A percentile compares a stretch with the other conserved stretches of the same genome.
Conservation (phyloP, 2,113 vertebrate genomes). For the Sorex araneus region DNA sequence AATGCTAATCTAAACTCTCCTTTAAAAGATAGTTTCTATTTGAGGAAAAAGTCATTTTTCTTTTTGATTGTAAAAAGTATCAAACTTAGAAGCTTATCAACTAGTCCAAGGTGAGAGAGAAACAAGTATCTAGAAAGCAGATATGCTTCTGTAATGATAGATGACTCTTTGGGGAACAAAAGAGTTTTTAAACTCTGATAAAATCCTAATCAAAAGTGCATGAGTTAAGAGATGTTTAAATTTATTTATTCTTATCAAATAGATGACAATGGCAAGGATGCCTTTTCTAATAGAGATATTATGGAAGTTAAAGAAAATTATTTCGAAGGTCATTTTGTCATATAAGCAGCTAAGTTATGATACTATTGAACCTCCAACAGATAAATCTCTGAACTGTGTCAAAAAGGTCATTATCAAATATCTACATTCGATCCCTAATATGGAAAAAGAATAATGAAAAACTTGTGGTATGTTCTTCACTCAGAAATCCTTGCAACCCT, state of each 20-base stretch:
- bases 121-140: not conserved
- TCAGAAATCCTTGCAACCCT: not conserved
- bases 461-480: not conserved
- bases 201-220: not conserved
- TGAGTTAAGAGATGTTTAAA: slow-evolving; percentile 2
- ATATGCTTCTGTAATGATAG: not conserved
- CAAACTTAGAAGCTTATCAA: not conserved
- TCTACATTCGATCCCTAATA: not conserved
- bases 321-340: not conserved
- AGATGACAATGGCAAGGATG: not conserved
- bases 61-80: not conserved
- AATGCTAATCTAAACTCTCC: not conserved
- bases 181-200: not conserved
- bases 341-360: not conserved
- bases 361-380: not conserved
- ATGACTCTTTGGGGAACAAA: slow-evolving; percentile 6
- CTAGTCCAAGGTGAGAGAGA: not conserved
- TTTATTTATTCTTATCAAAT: slow-evolving; percentile 11
- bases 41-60: not conserved
- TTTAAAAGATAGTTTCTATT: not conserved
- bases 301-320: not conserved
- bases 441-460: not conserved
- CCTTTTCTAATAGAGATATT: not conserved
- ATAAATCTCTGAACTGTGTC: not conserved
- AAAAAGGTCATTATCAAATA: slow-evolving; percentile 6